Conservation (phyloP, 1,140 invertebrate genomes). For the Meloidogyne floridensis region DNA sequence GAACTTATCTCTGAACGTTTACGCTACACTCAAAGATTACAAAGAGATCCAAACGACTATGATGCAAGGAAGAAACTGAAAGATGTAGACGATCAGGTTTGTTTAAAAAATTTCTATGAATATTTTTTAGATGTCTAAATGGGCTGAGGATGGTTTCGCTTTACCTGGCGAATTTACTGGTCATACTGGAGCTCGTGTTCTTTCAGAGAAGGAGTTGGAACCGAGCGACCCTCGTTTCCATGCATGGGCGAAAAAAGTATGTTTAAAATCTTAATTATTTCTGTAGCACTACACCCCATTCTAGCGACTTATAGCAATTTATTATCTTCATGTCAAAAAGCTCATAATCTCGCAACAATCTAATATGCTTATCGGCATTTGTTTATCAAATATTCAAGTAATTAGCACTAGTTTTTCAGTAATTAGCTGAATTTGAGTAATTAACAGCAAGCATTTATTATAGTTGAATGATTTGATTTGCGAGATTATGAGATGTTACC, state of each 20-base stretch:
- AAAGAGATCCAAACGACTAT: conserved; percentile 37
- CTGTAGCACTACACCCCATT: neutral
- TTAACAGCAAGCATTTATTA: no score
- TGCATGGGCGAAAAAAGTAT: conserved; percentile 41
- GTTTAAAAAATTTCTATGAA: neutral
- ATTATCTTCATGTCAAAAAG: no score
- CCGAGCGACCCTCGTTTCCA: conserved; percentile 31
- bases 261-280: neutral
- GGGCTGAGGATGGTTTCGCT: conserved; percentile 24
- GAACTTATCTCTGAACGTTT: conserved; percentile 33
- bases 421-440: no score
- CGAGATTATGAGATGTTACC: neutral
- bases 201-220: conserved; percentile 33
- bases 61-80: conserved; percentile 31
- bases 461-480: neutral
- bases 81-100: conserved; percentile 30
- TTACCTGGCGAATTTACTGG: conserved; percentile 35
- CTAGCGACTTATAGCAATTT: neutral
- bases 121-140: conserved; percentile 36
- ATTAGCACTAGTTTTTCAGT: no score
- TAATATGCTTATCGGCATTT: no score
- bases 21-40: conserved; percentile 27
- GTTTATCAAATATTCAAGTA: no score
- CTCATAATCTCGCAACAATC: no score
- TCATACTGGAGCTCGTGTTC: conserved; percentile 36